phyloP scores from a whole-genome alignment of 2,113 vertebrate genomes.

The Acrocephalus kingi region DNA sequence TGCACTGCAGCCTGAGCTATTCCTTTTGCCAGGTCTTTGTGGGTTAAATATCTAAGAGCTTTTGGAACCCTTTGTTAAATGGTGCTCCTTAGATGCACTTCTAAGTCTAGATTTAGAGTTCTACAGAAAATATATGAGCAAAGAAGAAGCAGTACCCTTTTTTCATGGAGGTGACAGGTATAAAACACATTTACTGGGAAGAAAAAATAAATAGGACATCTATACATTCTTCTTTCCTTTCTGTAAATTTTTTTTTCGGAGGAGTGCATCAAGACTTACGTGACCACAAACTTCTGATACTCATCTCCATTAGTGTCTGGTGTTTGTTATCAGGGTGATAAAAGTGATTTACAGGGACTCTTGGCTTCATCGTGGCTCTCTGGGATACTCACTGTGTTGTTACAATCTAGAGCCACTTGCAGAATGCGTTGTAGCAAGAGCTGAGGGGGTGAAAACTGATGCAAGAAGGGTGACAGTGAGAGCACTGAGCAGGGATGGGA shows the following conservation, averaged over 20 bases:
- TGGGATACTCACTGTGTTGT: not conserved
- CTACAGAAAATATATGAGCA: not conserved
- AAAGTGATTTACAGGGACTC: not conserved
- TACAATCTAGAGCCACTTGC: not conserved
- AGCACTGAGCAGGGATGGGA: not conserved
- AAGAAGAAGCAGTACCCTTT: not conserved
- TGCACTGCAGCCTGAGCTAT: not conserved
- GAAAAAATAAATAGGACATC: not conserved
- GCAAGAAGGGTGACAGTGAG: not conserved
- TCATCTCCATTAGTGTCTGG: not conserved
- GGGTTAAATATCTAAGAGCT: not conserved
- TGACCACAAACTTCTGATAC: not conserved
- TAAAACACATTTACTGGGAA: not conserved
- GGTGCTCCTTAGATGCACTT: not conserved
- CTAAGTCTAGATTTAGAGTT: not conserved
- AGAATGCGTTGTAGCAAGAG: not conserved
- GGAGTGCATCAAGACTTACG: rapidly evolving
- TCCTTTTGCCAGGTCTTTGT: not conserved
- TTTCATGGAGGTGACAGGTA: not conserved
- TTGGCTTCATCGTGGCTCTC: not conserved
- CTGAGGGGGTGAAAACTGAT: not conserved
- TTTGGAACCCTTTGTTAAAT: not conserved
- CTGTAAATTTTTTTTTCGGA: not conserved
- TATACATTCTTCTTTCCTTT: not conserved
- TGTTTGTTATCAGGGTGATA: not conserved